Percentiles rank a stretch among this genome's conserved stretches.
These are phyloP conservation scores for Herminia tarsipennalis DNA, from an alignment of 2,888 invertebrate species.

Conservation along the genomic window DNA sequence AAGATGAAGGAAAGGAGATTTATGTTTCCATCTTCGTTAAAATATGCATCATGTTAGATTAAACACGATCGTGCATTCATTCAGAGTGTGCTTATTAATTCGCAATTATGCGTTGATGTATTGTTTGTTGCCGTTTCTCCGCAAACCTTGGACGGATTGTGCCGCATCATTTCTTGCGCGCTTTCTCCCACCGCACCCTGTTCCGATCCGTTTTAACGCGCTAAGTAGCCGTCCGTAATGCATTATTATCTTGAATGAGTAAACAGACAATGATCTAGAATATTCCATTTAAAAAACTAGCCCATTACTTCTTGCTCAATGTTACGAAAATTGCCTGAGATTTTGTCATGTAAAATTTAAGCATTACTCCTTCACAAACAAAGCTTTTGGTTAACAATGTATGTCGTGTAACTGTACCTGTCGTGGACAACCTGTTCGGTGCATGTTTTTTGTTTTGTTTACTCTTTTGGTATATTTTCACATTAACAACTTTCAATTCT, in stretches of 20 bases:
- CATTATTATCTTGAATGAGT: background rate
- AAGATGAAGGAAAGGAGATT: too few relatives aligned
- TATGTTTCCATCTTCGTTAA: background rate
- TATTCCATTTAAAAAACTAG: background rate
- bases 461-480: too few relatives aligned
- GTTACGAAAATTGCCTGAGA: conserved; percentile 6
- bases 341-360: too few relatives aligned
- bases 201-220: conserved; percentile 43
- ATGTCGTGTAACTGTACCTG: too few relatives aligned
- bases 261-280: background rate
- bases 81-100: conserved; percentile 54
- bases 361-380: too few relatives aligned
- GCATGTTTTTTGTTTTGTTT: too few relatives aligned
- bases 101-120: conserved; percentile 55
- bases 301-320: background rate
- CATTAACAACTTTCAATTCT: too few relatives aligned
- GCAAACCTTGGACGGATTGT: conserved; percentile 41
- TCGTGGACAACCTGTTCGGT: too few relatives aligned
- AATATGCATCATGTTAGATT: too few relatives aligned
- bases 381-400: too few relatives aligned
- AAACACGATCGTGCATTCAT: conserved; percentile 39
- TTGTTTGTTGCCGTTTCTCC: conserved; percentile 43
- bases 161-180: conserved; percentile 59
- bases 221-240: conserved; percentile 24
- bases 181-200: conserved; percentile 53